A percentile compares a stretch with the other conserved stretches of the same genome.
These are phyloP conservation scores for Galaxea fascicularis DNA, from an alignment of 92 coral and sea anemone genomes.

Conservation along the genomic window DNA sequence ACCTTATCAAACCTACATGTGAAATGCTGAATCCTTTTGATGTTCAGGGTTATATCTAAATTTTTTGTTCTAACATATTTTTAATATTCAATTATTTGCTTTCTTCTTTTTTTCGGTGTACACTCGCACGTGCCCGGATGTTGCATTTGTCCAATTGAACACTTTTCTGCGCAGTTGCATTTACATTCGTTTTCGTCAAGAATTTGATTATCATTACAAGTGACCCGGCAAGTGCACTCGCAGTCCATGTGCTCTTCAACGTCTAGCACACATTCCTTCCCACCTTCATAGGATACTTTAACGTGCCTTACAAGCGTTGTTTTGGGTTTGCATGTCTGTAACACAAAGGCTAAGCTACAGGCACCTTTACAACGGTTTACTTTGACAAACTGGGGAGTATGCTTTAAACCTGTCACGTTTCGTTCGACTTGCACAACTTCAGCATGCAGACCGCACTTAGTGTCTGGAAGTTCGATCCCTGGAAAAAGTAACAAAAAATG, in stretches of 20 bases:
- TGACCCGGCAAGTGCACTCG: not conserved
- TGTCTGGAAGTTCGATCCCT: constrained; percentile 2
- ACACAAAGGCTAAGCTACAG: not conserved
- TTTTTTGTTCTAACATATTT: not conserved
- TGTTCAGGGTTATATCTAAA: not conserved
- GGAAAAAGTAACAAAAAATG: not conserved
- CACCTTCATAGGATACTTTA: not conserved
- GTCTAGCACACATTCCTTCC: not conserved
- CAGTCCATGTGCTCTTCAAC: constrained; percentile 12
- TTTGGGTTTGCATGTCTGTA: not conserved
- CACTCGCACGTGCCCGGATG: constrained; percentile 13
- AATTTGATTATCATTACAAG: not conserved
- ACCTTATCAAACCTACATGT: too few relatives aligned
- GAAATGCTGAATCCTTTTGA: not conserved
- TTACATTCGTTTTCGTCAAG: not conserved
- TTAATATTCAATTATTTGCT: not conserved
- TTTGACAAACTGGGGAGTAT: constrained; percentile 23
- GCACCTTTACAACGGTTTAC: constrained; percentile 32
- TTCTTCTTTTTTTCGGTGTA: not conserved
- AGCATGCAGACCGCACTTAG: not conserved
- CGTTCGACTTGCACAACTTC: constrained; percentile 38
- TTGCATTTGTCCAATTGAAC: not conserved
- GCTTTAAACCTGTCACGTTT: not conserved
- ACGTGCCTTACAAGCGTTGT: not conserved
- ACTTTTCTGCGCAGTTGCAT: not conserved